Evolutionary conservation across 2,888 invertebrate genomes (phyloP).

Genomic region (Aphidoletes aphidimyza): DNA sequence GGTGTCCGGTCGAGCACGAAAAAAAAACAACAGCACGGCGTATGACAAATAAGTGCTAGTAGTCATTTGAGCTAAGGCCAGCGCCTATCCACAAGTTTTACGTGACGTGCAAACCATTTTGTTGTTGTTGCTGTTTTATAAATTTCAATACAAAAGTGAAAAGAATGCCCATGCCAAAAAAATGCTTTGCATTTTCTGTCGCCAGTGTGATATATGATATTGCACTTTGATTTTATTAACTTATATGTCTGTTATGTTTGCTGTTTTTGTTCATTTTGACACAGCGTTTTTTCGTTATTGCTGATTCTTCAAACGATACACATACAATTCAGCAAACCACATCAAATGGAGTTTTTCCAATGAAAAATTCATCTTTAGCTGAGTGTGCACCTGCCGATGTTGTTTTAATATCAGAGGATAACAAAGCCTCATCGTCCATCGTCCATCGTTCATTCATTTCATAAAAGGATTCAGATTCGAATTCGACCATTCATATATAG

Average conservation of each 20-base stretch:
- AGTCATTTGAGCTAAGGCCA: conserved; percentile 21
- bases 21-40: neutral
- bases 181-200: neutral
- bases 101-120: neutral
- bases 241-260: neutral
- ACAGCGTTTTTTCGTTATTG: too few species aligned
- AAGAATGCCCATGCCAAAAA: neutral
- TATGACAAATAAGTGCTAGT: conserved; percentile 26
- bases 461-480: too few species aligned
- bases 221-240: conserved; percentile 9
- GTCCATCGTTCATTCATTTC: neutral
- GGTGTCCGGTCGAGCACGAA: neutral
- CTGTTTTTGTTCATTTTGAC: neutral
- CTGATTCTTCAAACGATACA: neutral
- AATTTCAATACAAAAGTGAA: neutral
- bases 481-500: too few species aligned
- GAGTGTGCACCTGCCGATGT: neutral
- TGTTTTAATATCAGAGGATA: neutral
- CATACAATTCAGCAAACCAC: neutral
- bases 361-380: neutral
- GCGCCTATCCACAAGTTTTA: neutral
- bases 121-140: neutral
- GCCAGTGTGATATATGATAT: conserved; percentile 31
- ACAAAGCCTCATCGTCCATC: neutral
- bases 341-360: neutral